phyloP scores from a whole-genome alignment of 2,113 vertebrate genomes.

The Murina feae region DNA sequence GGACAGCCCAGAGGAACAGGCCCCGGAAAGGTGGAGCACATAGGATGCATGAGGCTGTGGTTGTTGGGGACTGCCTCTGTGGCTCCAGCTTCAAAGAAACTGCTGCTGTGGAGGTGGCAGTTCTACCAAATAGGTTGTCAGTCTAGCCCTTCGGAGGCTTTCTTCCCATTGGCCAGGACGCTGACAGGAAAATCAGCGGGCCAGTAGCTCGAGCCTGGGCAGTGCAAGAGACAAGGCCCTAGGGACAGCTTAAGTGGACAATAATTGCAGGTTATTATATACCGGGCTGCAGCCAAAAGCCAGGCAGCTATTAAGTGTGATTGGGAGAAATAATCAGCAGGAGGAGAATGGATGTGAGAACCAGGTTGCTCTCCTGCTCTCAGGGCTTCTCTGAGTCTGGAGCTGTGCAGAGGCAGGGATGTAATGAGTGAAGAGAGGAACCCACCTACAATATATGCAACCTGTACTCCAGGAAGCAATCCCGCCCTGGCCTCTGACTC shows the following conservation, averaged over 20 bases:
- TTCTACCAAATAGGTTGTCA: conserved; percentile 55
- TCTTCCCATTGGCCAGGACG: conserved; percentile 72
- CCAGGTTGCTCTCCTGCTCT: not conserved
- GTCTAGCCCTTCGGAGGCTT: conserved; percentile 6
- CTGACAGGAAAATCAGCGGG: conserved; percentile 81
- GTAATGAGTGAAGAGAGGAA: not conserved
- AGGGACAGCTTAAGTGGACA: conserved; percentile 84
- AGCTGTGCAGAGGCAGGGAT: not conserved
- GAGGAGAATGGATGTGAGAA: conserved; percentile 68
- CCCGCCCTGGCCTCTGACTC: not conserved
- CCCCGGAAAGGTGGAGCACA: not conserved
- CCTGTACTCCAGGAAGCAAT: not conserved
- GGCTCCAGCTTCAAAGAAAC: conserved; percentile 28
- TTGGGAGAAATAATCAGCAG: conserved; percentile 78
- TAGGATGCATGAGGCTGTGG: not conserved
- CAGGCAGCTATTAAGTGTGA: conserved; percentile 81
- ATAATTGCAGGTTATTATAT: conserved; percentile 86
- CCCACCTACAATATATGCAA: too few relatives aligned
- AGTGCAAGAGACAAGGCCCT: conserved; percentile 79
- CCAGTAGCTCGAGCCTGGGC: conserved; percentile 58
- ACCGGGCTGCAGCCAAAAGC: conserved; percentile 78
- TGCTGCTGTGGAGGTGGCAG: not conserved
- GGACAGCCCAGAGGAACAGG: not conserved
- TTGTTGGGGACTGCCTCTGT: conserved; percentile 20
- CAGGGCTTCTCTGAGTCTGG: not conserved